Percentiles rank a stretch among this genome's conserved stretches.
These are phyloP conservation scores for Florisuga fusca DNA, from an alignment of 2,797 vertebrate genomes.

Conservation along the genomic window DNA sequence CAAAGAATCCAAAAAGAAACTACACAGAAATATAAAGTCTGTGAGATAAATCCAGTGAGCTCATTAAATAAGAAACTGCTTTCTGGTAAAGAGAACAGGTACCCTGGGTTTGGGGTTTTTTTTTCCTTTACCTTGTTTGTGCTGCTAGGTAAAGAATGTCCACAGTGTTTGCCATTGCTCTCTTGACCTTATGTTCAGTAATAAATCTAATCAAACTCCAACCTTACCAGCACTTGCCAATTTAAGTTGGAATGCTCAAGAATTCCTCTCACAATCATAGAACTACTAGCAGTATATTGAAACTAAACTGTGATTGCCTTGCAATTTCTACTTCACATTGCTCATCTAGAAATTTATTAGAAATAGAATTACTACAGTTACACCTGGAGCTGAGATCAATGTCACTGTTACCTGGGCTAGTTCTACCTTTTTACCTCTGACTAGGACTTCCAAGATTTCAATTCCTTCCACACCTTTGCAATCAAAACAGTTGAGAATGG, in stretches of 20 bases:
- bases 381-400: not conserved
- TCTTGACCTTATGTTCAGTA: not conserved
- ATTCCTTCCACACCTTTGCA: not conserved
- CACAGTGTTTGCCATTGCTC: not conserved
- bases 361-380: conserved; percentile 9
- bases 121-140: too few species aligned
- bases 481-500: conserved; percentile 31
- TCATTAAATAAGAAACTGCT: not conserved
- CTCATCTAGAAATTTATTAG: conserved; percentile 50
- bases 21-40: not conserved
- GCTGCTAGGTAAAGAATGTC: not conserved
- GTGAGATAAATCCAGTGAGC: not conserved
- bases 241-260: not conserved
- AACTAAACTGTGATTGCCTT: conserved; percentile 22
- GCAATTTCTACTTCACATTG: not conserved
- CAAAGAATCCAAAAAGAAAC: not conserved
- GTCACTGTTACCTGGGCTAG: not conserved
- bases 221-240: not conserved
- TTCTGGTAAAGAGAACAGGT: not conserved
- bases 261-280: not conserved
- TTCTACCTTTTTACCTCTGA: not conserved
- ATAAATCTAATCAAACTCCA: not conserved
- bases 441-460: not conserved
- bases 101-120: not conserved
- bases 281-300: not conserved